A percentile compares a stretch with the other conserved stretches of the same genome.
phyloP scores from a whole-genome alignment of 2,888 invertebrate species.

The Allophyes oxyacanthae region DNA sequence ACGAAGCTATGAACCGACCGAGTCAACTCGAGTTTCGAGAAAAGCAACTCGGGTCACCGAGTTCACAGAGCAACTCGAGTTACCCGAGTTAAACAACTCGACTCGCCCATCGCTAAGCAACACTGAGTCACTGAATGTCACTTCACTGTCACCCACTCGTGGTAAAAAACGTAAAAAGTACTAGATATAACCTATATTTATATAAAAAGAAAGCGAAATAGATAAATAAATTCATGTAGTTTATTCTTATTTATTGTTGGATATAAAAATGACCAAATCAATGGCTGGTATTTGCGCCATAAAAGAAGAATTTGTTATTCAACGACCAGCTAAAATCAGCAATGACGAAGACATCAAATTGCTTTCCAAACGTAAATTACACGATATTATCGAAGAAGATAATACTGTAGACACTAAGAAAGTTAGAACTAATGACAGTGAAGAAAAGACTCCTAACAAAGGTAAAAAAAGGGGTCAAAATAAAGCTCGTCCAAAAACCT shows the following conservation, averaged over 20 bases:
- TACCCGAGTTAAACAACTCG: too few species aligned
- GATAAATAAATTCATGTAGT: background rate
- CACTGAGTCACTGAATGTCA: too few species aligned
- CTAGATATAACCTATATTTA: background rate
- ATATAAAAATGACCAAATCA: conserved; percentile 64
- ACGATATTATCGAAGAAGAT: conserved; percentile 51
- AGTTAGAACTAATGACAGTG: conserved; percentile 60
- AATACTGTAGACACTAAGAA: conserved; percentile 65
- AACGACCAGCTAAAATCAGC: conserved; percentile 61
- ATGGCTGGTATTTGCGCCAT: conserved; percentile 80
- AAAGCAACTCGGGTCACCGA: too few species aligned
- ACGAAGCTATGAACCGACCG: too few species aligned
- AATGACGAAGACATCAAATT: conserved; percentile 51
- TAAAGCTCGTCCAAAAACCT: conserved; percentile 93
- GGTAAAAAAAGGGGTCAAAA: conserved; percentile 91
- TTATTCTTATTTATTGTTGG: conserved; percentile 1
- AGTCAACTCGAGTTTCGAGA: too few species aligned
- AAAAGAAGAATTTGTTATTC: conserved; percentile 77
- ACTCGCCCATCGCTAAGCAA: too few species aligned
- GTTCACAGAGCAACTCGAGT: too few species aligned
- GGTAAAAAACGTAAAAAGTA: too few species aligned
- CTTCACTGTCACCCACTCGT: too few species aligned
- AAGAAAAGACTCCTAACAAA: conserved; percentile 56
- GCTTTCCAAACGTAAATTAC: conserved; percentile 73
- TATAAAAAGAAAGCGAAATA: too few species aligned